Base-by-base conservation (phyloP, 2,113 vertebrate species). In the Aspiorhynchus laticeps region DNA sequence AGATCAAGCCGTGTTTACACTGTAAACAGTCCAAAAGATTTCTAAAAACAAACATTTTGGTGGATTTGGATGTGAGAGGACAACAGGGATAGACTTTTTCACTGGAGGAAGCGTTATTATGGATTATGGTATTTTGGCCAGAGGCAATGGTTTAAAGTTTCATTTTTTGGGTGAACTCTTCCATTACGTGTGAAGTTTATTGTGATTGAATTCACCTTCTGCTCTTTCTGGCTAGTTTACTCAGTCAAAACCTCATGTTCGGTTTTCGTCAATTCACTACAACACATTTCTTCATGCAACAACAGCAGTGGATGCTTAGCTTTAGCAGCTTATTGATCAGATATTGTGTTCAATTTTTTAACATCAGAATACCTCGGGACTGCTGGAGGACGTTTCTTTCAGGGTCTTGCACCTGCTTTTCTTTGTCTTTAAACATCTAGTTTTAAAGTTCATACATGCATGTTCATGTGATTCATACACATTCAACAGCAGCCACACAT, bases 301-400 rank as follows among this genome's bases (percentile, higher is more conserved):
- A 36, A 71, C 19, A 10, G 33, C 56, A 24, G 21, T 56, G 53
- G 21, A 2, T 73, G 9, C 9, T 46, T 19, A 43, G 43, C 6
- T 51, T 51, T 17, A 46, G 75, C 43, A 77, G 75, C 15, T 51
- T 51, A 77, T 51, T 28, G 43, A 77, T 77, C 75, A 77, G 75
- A 36, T 71, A 7, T 33, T 17, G 31, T 31, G 28, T 67, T 31
- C 1, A 0, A 71, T 71, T 21, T 71, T 36, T 38, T 11, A 10
- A 38, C 31, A 38, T 71, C 8, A 21, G 67, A 21, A 38, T 4
- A 8, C 67, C 33, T 38, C 67, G 2, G 67, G 7, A 10, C 19
- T 73, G 33, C 19, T 38, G 4, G 69, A 38, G 10, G 36, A 73
- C n/a, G 17, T 19, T 38, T 73, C 33, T 38, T 61, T 61, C 24